Evolutionary conservation across 2,888 invertebrate species (phyloP), one percentile per base, ranked within the genome.

Genomic region (Harpalus rubripes): DNA sequence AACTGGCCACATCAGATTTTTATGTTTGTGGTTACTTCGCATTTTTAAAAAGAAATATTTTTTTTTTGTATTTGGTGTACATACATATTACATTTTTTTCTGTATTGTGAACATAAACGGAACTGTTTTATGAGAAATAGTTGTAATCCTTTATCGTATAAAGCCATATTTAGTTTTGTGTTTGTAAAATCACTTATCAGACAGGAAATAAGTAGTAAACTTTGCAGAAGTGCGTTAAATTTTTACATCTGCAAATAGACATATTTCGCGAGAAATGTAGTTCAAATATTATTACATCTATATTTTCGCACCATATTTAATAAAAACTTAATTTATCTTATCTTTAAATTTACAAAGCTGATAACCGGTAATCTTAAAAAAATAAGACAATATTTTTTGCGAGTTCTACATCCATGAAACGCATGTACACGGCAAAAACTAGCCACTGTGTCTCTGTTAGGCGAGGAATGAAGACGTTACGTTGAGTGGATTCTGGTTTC

Each of bases 301-400:
- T 74, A 74, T 74, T 74, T 74, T 74, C 44, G 16, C 72, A 68
- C 41, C 44, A 18, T 18, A 74, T 74, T 12, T 32, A 39, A 74
- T 74, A 44, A 74, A 52, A 74, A 74, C 18, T 41, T 44, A 4
- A 18, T 18, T 44, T 74, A 74, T 74, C 72, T 74, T 74, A 74
- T 74, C 72, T 44, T 8, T 18, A 16, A 74, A 74, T 16, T 74
- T 41, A 74, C 72, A 44, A 41, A 68, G 68, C 8, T 15, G 72
- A 74, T 74, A 74, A 74, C 72, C 18, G 41, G 72, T 44, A 74
- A 41, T 68, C 68, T 68, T 68, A 74, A 74, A 41, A 10, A 16
- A 44, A 44, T n/a, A 2, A 1, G 1, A 22, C 22, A 22, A 3
- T 22, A 22, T 32, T 68, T 65, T 68, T 68, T 68, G 26, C 68